Base-by-base conservation (phyloP, 2,797 vertebrate genomes). In the Chaetodon trifasciatus region DNA sequence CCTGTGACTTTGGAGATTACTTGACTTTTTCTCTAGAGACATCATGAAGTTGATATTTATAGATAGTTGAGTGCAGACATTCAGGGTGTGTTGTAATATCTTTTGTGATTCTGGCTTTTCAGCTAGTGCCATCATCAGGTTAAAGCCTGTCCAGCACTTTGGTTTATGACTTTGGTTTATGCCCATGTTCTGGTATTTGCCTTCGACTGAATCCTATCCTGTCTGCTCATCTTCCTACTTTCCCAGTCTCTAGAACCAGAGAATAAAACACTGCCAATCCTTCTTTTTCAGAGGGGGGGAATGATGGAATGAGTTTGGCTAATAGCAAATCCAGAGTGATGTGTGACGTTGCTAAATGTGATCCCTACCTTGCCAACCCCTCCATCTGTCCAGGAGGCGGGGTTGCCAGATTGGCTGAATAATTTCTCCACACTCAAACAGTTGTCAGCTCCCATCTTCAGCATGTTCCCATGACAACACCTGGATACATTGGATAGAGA, bases 391-490 rank as follows among this genome's bases (percentile, higher is more conserved):
- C 68, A 73, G 76, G 86, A 86, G 89, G 86, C 39, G 67, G 74
- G 49, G 76, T 85, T 81, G 91, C 92, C 94, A 93, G 93, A 92
- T 90, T 91, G 91, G 76, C 87, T 86, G 87, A 87, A 91, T 95
- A 88, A 94, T 87, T 81, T 80, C 81, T 91, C 86, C 84, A 83
- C 87, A 88, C 78, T 77, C 73, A 91, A 94, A 90, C 96, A 97
- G 93, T 95, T 97, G 96, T 94, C 85, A 74, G 53, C 76, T 63
- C 84, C 84, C 67, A 76, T 84, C 71, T 55, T 62, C 64, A 32
- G 70, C 79, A 79, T 77, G 85, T 89, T 95, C 89, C 94, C 91
- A 89, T 90, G 91, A 86, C 92, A 93, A 89, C 95, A 96, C 93
- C 92, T 95, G 95, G 91, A 90, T 35, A 23, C 71, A 74, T 39